Conservation (phyloP, 2,888 invertebrate species). For the Autographa pulchrina region DNA sequence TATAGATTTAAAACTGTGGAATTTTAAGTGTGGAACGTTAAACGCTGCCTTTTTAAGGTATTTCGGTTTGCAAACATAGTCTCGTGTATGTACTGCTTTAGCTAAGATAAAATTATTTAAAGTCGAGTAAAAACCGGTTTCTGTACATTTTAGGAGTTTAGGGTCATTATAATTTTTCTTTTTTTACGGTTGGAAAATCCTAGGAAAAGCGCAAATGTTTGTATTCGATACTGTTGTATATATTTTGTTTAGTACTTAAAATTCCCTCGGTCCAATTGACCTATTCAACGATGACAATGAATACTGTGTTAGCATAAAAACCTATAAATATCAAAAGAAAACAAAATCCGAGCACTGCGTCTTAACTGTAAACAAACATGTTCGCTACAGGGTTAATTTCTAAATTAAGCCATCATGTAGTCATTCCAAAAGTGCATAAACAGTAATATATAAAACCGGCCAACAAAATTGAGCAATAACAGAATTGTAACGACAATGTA, state of each 20-base stretch:
- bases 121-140: background rate
- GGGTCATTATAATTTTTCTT: background rate
- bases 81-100: background rate
- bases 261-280: no score
- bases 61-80: constrained; percentile 22
- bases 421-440: background rate
- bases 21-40: constrained; percentile 44
- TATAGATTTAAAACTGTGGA: constrained; percentile 46
- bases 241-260: no score
- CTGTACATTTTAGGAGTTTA: background rate
- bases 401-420: background rate
- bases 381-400: background rate
- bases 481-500: background rate
- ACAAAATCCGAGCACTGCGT: no score
- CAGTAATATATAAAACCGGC: background rate
- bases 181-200: background rate
- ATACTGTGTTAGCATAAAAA: no score
- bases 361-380: no score
- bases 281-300: no score
- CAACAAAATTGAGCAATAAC: constrained; percentile 1
- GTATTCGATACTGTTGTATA: background rate
- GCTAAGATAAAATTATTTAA: background rate
- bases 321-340: no score
- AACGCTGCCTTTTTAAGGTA: constrained; percentile 19
- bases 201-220: background rate